Percentiles rank a stretch among this genome's conserved stretches.
phyloP scores from a whole-genome alignment of 2,888 invertebrate species.

The Gastracanthus pulcherrimus region DNA sequence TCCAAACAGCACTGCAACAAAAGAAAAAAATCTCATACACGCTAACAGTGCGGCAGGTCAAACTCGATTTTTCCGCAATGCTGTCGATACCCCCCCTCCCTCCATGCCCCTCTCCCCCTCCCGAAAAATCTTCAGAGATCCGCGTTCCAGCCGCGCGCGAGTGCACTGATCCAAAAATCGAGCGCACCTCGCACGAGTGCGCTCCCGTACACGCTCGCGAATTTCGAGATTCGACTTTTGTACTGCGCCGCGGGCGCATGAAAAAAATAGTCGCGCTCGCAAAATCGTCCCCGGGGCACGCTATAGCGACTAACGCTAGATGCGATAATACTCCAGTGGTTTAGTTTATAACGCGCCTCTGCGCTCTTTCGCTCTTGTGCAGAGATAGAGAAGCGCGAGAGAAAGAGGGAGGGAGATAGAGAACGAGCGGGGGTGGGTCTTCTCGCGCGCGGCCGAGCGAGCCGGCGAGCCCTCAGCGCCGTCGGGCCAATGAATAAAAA shows the following conservation, averaged over 20 bases:
- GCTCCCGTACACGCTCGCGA: neutral
- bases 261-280: constrained; percentile 8
- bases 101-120: neutral
- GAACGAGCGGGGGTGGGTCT: too few species aligned
- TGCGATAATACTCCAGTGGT: constrained; percentile 50
- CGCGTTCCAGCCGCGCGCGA: too few species aligned
- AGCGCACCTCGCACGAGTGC: neutral
- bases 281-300: constrained; percentile 40
- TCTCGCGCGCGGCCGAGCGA: too few species aligned
- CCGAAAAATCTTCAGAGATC: too few species aligned
- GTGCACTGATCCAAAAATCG: neutral
- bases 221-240: constrained; percentile 33
- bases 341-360: constrained; percentile 29
- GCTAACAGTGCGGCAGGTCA: neutral
- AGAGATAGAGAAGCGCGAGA: neutral
- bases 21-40: neutral
- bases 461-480: constrained; percentile 38
- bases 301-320: neutral
- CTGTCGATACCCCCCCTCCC: too few species aligned
- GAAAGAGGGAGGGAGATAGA: too few species aligned
- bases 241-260: neutral
- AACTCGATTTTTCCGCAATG: neutral
- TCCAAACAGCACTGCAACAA: too few species aligned
- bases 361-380: neutral
- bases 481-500: constrained; percentile 70